phyloP scores from a whole-genome alignment of 2,888 invertebrate genomes.

The Nectonema munidae region DNA sequence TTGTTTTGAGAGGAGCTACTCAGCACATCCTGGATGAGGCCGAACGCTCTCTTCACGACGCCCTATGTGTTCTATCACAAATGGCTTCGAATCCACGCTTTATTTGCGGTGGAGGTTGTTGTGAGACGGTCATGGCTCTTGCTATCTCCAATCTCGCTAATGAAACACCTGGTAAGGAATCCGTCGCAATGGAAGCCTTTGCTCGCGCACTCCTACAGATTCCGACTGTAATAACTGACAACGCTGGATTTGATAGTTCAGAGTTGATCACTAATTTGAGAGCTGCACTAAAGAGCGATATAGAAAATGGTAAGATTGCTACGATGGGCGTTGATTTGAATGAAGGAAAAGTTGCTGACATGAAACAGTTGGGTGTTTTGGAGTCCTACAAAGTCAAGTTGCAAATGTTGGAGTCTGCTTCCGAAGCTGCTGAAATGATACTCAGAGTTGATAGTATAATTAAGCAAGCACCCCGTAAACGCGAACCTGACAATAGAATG shows the following conservation, averaged over 20 bases:
- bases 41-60: constrained; percentile 84
- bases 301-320: constrained; percentile 37
- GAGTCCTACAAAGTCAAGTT: constrained; percentile 88
- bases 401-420: constrained; percentile 62
- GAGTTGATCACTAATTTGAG: constrained; percentile 61
- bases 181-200: constrained; percentile 79
- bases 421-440: constrained; percentile 95
- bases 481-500: constrained; percentile 44
- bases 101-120: constrained; percentile 25
- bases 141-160: constrained; percentile 50
- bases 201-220: constrained; percentile 42
- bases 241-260: constrained; percentile 87
- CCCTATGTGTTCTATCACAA: constrained; percentile 55
- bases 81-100: not conserved
- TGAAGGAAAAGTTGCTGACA: constrained; percentile 49
- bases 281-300: constrained; percentile 44
- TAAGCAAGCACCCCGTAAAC: constrained; percentile 43
- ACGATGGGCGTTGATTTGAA: constrained; percentile 39
- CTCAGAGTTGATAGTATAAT: constrained; percentile 87
- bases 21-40: constrained; percentile 94
- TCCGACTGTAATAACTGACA: constrained; percentile 82
- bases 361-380: constrained; percentile 58
- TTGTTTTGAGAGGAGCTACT: constrained; percentile 82
- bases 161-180: constrained; percentile 71
- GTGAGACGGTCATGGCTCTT: constrained; percentile 83